Evolutionary conservation across 2,888 invertebrate species (phyloP), one percentile per base, ranked within the genome.

Genomic region (Drosophila formosana): DNA sequence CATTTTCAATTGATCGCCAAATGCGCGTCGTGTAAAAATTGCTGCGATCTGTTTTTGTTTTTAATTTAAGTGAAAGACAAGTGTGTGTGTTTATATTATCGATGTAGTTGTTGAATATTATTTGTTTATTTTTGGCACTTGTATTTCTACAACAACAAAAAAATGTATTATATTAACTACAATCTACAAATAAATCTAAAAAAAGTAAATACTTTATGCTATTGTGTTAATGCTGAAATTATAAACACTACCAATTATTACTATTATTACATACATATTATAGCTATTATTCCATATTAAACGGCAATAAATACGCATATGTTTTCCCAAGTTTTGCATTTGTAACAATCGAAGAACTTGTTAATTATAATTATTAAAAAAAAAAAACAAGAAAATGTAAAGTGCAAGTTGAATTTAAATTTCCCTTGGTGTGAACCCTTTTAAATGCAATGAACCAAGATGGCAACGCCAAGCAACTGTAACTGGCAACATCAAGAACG

Each of bases 151-250:
- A 30, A 75, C 81, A 30, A 56, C 30, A 41, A 55, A 56, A 70
- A 34, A 81, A 75, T 82, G 82, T 82, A 82, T 82, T 82, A 82
- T 82, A 82, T 82, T 82, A 74, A 88, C 82, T 88, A 82, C 80
- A 73, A 45, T 66, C 52, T 74, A 82, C 72, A 82, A 72, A 72
- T 75, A 84, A 81, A 68, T 60, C 78, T 78, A 51, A 69, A 66
- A 69, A 66, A 43, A 80, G 72, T n/a, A 37, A 87, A 78, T 87
- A 87, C 72, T 83, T 72, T 61, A 78, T 65, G 72, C 87, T 69
- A 66, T 71, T 80, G 78, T 80, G 78, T 67, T 63, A 55, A 64
- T 43, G 43, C 81, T 80, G 64, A 64, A 75, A 71, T 82, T 67
- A 66, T 83, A 72, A 66, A 80, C 66, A 72, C 11, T 83, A 71